These are phyloP conservation scores for Lepeophtheirus nordmannii DNA, from an alignment of 2,888 invertebrate genomes.

Conservation along the genomic window DNA sequence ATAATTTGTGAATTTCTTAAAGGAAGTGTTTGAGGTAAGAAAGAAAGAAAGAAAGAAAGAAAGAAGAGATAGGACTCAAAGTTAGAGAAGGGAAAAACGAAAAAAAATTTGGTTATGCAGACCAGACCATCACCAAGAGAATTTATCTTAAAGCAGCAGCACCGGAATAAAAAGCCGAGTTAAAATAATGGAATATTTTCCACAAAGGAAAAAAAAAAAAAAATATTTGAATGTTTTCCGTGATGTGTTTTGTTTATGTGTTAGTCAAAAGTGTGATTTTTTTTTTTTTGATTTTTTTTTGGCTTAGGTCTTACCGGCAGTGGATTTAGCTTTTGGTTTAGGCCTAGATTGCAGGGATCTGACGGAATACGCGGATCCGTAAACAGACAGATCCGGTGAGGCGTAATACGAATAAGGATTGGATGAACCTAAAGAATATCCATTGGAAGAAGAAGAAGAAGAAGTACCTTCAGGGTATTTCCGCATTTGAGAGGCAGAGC, in stretches of 20 bases:
- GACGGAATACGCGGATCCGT: not conserved
- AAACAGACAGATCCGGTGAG: slow-evolving; percentile 11
- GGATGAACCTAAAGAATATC: slow-evolving; percentile 3
- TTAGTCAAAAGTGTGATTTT: not conserved
- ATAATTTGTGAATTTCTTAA: not conserved
- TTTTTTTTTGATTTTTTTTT: not conserved
- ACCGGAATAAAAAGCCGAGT: slow-evolving; percentile 2
- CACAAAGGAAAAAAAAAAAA: no score
- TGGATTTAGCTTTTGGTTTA: slow-evolving; percentile 21
- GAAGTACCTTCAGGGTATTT: slow-evolving; percentile 22
- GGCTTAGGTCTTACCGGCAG: slow-evolving; percentile 18
- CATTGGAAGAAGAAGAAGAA: not conserved
- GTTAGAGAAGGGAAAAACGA: not conserved
- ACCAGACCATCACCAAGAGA: no score
- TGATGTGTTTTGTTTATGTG: not conserved
- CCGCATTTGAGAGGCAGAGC: slow-evolving; percentile 3
- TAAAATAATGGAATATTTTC: no score
- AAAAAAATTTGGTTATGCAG: not conserved
- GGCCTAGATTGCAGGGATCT: slow-evolving; percentile 9
- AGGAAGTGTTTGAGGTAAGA: not conserved
- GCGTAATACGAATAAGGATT: slow-evolving; percentile 12
- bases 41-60: not conserved
- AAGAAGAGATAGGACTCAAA: not conserved
- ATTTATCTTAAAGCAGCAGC: not conserved
- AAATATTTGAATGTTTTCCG: no score